These are phyloP conservation scores for Otocyon megalotis DNA, from an alignment of 2,113 vertebrate genomes.

Conservation along the genomic window DNA sequence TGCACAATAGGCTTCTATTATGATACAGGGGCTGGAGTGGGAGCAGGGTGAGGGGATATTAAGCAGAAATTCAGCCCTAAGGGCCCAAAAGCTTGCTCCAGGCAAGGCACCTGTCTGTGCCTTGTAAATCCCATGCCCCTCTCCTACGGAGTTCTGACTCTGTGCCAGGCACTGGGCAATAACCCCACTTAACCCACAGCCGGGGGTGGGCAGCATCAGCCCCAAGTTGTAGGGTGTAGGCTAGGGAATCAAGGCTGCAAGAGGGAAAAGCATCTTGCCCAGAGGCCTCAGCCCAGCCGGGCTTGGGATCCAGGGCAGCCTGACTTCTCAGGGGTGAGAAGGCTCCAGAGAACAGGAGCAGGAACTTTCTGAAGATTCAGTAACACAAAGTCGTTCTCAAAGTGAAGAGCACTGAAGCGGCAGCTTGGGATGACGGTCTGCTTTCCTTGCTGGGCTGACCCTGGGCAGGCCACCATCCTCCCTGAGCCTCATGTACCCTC, in stretches of 20 bases:
- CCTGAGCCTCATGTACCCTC: not conserved
- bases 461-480: not conserved
- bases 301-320: not conserved
- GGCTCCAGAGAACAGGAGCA: not conserved
- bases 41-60: not conserved
- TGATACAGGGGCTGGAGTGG: not conserved
- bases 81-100: not conserved
- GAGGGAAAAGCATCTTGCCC: not conserved
- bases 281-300: not conserved
- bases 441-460: not conserved
- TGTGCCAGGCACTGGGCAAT: not conserved
- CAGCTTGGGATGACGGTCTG: not conserved
- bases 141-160: not conserved
- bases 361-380: not conserved
- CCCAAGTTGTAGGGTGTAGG: not conserved
- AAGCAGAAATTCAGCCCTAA: not conserved
- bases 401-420: not conserved
- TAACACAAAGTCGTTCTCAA: not conserved
- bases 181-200: not conserved
- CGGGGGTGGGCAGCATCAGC: fast-evolving
- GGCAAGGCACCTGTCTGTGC: not conserved
- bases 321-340: not conserved
- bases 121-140: not conserved
- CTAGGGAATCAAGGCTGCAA: not conserved
- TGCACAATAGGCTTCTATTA: not conserved